Conservation (phyloP, 2,888 invertebrate genomes). For the Pseudoips prasinana region DNA sequence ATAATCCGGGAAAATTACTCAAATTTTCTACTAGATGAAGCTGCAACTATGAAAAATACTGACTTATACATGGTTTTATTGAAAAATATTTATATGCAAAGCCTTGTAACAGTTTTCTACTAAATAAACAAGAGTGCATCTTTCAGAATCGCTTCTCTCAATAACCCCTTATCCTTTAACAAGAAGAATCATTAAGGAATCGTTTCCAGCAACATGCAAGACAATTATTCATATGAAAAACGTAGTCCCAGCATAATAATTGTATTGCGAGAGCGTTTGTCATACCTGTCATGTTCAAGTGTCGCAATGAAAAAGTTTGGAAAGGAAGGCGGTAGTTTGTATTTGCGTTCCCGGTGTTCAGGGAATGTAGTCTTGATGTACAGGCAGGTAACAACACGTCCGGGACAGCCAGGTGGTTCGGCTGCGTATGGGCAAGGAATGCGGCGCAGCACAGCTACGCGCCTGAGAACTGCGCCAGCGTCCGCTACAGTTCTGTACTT, state of each 20-base stretch:
- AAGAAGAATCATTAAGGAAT: slow-evolving; percentile 23
- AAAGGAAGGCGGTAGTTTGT: slow-evolving; percentile 62
- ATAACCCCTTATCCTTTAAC: slow-evolving; percentile 14
- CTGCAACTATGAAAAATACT: too few species aligned
- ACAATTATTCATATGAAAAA: slow-evolving; percentile 39
- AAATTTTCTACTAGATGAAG: too few species aligned
- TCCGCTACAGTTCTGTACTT: slow-evolving; percentile 48
- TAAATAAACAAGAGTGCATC: too few species aligned
- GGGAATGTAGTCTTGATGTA: slow-evolving; percentile 59
- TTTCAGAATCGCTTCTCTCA: slow-evolving; percentile 8
- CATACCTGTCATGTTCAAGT: slow-evolving; percentile 40
- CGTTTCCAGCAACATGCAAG: slow-evolving; percentile 26
- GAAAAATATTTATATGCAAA: too few species aligned
- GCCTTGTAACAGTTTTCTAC: too few species aligned
- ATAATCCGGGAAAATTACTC: too few species aligned
- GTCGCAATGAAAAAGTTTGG: slow-evolving; percentile 50
- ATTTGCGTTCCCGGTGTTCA: slow-evolving; percentile 59
- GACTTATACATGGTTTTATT: too few species aligned
- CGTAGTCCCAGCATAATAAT: slow-evolving; percentile 37
- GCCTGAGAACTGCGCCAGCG: slow-evolving; percentile 62
- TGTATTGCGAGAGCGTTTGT: slow-evolving; percentile 39
- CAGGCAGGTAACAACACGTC: slow-evolving; percentile 56
- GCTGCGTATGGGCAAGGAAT: slow-evolving; percentile 75
- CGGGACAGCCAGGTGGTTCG: slow-evolving; percentile 68
- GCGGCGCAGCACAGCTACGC: slow-evolving; percentile 41